A percentile compares a stretch with the other conserved stretches of the same genome.
These are phyloP conservation scores for Sclerurus mexicanus DNA, from an alignment of 2,113 vertebrate species.

Conservation along the genomic window DNA sequence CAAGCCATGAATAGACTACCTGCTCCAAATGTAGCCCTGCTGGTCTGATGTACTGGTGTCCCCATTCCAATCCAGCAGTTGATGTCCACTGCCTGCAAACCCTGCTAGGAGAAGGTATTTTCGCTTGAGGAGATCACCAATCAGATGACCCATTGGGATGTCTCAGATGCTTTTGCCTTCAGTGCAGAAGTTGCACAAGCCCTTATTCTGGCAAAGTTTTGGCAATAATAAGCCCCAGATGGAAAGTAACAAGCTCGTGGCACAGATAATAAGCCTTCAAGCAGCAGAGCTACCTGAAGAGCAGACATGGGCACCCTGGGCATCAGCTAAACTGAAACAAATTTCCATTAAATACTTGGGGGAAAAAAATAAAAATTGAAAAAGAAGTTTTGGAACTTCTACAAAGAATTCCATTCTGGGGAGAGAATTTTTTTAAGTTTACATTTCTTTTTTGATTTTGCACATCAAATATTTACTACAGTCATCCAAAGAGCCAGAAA, in stretches of 20 bases:
- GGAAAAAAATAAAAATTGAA: fast-evolving
- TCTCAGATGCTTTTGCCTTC: neutral
- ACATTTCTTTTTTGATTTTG: neutral
- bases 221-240: neutral
- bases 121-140: neutral
- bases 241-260: neutral
- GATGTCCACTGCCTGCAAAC: neutral
- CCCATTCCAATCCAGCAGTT: neutral
- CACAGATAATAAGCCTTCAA: neutral
- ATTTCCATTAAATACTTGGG: neutral
- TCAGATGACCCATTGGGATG: neutral
- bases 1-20: neutral
- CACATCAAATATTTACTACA: neutral
- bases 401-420: neutral
- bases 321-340: neutral
- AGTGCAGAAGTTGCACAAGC: neutral
- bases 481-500: neutral
- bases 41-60: neutral
- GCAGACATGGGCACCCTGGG: fast-evolving
- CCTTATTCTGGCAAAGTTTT: neutral
- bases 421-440: neutral
- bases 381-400: neutral
- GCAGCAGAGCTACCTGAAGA: neutral
- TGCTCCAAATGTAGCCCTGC: neutral
- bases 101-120: neutral